Evolutionary conservation across 2,113 vertebrate genomes (phyloP), one percentile per base, ranked within the genome.

Genomic region (Elaphurus davidianus): DNA sequence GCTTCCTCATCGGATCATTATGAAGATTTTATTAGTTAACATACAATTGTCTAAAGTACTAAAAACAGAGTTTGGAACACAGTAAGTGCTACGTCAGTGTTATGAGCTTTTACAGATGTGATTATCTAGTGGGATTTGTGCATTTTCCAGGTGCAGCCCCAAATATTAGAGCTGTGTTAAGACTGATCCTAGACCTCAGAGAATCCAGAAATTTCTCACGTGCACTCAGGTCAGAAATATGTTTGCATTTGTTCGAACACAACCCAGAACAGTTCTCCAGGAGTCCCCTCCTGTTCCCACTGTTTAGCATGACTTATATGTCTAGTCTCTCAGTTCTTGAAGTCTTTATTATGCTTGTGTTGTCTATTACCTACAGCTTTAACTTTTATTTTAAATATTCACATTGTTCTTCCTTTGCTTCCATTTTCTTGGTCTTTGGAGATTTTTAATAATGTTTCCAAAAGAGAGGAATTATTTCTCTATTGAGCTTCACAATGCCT

Each of bases 321-420:
- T 78, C 74, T 62, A 14, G 30, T 55, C 21, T 90, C 59, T 81
- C 3, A 1, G 2, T 33, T 30, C 47, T 62, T 30, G 30, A 85
- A 3, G 62, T 71, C 17, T 54, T 81, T 50, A 82, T 59, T n/a
- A n/a, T 4, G 23, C 45, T n/a, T 59, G 12, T 74, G 40, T 27
- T 50, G 12, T 52, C 40, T 81, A 40, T 74, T 28, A 55, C 36
- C n/a, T 21, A 71, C 5, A 89, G 23, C 17, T 91, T 84, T 64
- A 87, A 91, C 27, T 64, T 88, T 96, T 82, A 90, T 54, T 90
- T 74, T 45, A 90, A 95, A 84, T 57, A 91, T 83, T 79, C 45
- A 6, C 40, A 82, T 89, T 85, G 94, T 57, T 79, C 19, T 83
- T 43, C 36, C 64, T 14, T 15, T 8, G 15, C 52, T 96, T 89